Conservation (phyloP, 2,888 invertebrate species). For the Zeuzera pyrina region DNA sequence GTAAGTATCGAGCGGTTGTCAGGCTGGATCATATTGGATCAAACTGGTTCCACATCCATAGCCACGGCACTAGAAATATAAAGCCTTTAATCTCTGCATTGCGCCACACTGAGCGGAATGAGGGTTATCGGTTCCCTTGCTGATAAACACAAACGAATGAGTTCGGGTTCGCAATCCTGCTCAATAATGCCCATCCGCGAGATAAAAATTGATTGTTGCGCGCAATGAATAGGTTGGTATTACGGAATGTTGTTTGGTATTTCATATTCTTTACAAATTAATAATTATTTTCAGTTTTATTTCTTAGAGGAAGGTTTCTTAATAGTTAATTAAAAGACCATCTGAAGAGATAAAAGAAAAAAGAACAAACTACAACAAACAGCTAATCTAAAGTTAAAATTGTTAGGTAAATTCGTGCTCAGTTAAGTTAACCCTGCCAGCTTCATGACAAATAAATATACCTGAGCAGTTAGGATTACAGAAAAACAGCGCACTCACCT, state of each 20-base stretch:
- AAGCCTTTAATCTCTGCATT: conserved; percentile 69
- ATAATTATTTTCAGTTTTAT: conserved; percentile 38
- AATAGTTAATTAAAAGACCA: not conserved
- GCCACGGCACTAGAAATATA: conserved; percentile 47
- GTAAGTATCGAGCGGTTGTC: conserved; percentile 35
- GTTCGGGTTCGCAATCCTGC: conserved; percentile 37
- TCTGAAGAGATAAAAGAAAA: not conserved
- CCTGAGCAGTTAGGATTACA: conserved; percentile 55
- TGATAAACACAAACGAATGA: conserved; percentile 67
- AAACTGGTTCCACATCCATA: conserved; percentile 43
- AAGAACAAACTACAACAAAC: no score
- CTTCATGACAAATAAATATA: conserved; percentile 43
- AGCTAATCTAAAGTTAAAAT: no score
- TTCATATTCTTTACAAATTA: conserved; percentile 28
- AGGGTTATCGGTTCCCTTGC: conserved; percentile 62
- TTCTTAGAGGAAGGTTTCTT: not conserved
- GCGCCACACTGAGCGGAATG: conserved; percentile 64
- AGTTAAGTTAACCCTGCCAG: conserved; percentile 37
- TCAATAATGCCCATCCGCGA: conserved; percentile 46
- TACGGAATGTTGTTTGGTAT: conserved; percentile 33
- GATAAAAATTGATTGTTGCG: conserved; percentile 57
- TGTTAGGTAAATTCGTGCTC: no score
- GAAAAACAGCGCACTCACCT: conserved; percentile 62
- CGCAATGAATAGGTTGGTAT: conserved; percentile 33
- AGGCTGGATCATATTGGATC: conserved; percentile 51